These are phyloP conservation scores for Lissocephala sabroskyi DNA, from an alignment of 2,888 invertebrate genomes.

Conservation along the genomic window DNA sequence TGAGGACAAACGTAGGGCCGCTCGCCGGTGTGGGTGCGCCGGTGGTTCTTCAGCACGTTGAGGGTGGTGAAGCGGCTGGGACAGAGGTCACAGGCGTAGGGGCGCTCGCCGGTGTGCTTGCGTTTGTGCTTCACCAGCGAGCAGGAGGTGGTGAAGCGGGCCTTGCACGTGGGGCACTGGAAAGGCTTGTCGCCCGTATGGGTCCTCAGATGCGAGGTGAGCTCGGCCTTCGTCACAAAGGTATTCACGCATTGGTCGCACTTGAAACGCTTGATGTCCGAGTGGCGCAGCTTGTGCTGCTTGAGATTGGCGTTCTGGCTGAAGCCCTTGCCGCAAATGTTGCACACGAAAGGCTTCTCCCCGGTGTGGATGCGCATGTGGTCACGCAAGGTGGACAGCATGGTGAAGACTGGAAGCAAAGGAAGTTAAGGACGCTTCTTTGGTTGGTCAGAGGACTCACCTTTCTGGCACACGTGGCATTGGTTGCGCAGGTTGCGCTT, in stretches of 20 bases:
- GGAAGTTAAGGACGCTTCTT: neutral
- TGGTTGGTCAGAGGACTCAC: conserved; percentile 26
- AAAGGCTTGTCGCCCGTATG: conserved; percentile 78
- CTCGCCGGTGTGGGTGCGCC: conserved; percentile 77
- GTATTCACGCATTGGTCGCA: conserved; percentile 73
- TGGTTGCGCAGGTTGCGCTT: conserved; percentile 73
- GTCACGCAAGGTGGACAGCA: conserved; percentile 76
- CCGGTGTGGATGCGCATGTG: conserved; percentile 76
- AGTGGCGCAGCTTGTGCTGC: conserved; percentile 76
- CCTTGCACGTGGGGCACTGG: conserved; percentile 75
- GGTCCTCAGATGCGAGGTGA: conserved; percentile 75
- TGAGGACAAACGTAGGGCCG: conserved; percentile 74
- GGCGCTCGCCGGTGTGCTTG: conserved; percentile 76
- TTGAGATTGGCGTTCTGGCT: conserved; percentile 77
- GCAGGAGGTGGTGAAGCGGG: conserved; percentile 76
- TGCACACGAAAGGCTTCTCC: conserved; percentile 75
- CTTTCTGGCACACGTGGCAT: conserved; percentile 71
- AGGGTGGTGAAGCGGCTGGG: conserved; percentile 76
- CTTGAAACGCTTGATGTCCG: conserved; percentile 73
- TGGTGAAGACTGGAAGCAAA: conserved; percentile 69
- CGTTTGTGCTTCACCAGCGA: conserved; percentile 76
- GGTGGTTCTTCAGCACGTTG: conserved; percentile 76
- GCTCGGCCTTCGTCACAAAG: conserved; percentile 73
- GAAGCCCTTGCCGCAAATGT: conserved; percentile 76
- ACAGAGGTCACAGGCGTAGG: conserved; percentile 76